These are phyloP conservation scores for Vireo griseus DNA, from an alignment of 2,797 vertebrate genomes.

Conservation along the genomic window DNA sequence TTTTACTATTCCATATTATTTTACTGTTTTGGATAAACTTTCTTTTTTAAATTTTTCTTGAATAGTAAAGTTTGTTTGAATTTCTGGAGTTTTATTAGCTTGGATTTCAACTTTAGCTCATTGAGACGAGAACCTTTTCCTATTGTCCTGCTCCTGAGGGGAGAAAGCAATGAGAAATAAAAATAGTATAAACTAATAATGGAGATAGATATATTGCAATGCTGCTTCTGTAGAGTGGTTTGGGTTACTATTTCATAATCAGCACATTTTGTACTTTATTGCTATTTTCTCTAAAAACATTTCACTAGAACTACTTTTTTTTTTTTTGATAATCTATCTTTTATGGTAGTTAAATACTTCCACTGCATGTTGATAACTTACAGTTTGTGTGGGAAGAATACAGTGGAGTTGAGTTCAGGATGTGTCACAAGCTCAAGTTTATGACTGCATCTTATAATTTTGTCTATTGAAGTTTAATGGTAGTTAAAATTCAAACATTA, in stretches of 20 bases:
- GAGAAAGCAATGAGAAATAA: neutral
- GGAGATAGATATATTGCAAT: neutral
- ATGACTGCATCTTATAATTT: neutral
- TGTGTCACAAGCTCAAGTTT: neutral
- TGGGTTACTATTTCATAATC: neutral
- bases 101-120: neutral
- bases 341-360: neutral
- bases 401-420: neutral
- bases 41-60: neutral
- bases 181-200: neutral
- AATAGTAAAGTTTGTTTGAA: neutral
- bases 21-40: neutral
- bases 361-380: neutral
- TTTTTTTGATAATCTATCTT: neutral
- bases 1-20: neutral
- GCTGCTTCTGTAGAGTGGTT: neutral
- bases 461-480: neutral
- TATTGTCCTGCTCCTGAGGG: neutral
- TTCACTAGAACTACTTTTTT: neutral
- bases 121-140: neutral
- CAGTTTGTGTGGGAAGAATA: neutral
- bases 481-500: slow-evolving; percentile 27
- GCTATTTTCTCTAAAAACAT: neutral
- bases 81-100: neutral
- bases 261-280: neutral